phyloP scores from a whole-genome alignment of 92 coral and sea anemone genomes.

The Scolanthus callimorphus region DNA sequence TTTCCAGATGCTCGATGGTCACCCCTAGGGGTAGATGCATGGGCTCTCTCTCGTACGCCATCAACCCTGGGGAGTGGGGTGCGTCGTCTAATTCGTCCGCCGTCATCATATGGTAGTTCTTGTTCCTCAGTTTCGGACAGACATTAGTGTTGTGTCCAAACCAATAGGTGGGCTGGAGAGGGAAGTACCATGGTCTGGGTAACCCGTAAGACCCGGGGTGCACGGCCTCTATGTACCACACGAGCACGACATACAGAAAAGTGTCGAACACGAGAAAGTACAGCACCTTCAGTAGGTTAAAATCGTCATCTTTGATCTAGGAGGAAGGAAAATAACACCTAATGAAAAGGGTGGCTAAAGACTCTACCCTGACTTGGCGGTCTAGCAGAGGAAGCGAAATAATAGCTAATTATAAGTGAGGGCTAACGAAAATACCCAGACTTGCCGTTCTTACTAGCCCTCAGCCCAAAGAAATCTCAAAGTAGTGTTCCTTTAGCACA shows the following conservation, averaged over 20 bases:
- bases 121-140: slow-evolving; percentile 69
- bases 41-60: slow-evolving; percentile 91
- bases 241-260: slow-evolving; percentile 80
- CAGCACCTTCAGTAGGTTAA: slow-evolving; percentile 70
- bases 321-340: background rate
- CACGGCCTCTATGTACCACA: slow-evolving; percentile 99
- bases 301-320: slow-evolving; percentile 82
- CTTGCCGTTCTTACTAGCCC: no score
- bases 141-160: slow-evolving; percentile 92
- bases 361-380: no score
- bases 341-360: no score
- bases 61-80: slow-evolving; percentile 69
- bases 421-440: no score
- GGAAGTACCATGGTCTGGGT: slow-evolving; percentile 97
- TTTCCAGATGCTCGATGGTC: slow-evolving; percentile 79
- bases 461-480: no score
- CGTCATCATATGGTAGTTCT: slow-evolving; percentile 77
- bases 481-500: no score
- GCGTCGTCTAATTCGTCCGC: slow-evolving; percentile 79
- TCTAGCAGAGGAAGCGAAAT: no score
- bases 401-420: no score
- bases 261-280: slow-evolving; percentile 85
- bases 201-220: slow-evolving; percentile 98
- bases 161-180: slow-evolving; percentile 91
- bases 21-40: slow-evolving; percentile 87